phyloP scores from a whole-genome alignment of 2,113 vertebrate species.

The Labrus mixtus region DNA sequence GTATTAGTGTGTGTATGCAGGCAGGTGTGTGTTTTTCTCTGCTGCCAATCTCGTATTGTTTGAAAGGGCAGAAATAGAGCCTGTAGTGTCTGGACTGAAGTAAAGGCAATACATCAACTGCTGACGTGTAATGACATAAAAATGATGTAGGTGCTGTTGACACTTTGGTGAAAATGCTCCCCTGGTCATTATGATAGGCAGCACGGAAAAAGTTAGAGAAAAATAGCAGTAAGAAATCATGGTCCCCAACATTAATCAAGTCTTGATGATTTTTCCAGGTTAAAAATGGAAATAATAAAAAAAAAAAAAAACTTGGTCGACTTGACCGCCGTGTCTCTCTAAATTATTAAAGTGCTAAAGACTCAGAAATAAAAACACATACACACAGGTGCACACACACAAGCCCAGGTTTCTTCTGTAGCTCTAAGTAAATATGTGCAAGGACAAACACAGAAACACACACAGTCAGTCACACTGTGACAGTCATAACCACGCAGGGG shows the following conservation, averaged over 20 bases:
- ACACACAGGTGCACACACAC: background rate
- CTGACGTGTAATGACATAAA: conserved; percentile 60
- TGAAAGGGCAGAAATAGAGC: conserved; percentile 53
- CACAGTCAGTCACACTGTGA: conserved; percentile 50
- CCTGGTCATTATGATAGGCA: conserved; percentile 38
- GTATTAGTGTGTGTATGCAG: background rate
- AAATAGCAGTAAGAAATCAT: background rate
- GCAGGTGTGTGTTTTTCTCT: conserved; percentile 2
- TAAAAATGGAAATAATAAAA: background rate
- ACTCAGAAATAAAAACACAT: background rate
- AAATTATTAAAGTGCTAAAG: conserved; percentile 21
- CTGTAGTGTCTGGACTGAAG: conserved; percentile 43
- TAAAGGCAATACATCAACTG: conserved; percentile 62
- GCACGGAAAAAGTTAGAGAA: conserved; percentile 1
- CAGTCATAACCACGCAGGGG: conserved; percentile 70
- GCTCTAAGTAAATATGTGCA: conserved; percentile 46
- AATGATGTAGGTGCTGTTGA: conserved; percentile 51
- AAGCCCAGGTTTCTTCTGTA: conserved; percentile 17
- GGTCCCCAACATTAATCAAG: too few species aligned
- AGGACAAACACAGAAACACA: conserved; percentile 21
- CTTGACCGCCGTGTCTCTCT: background rate
- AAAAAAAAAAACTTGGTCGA: background rate
- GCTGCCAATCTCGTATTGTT: conserved; percentile 51
- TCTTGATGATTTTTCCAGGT: too few species aligned
- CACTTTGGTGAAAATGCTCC: conserved; percentile 47